These are phyloP conservation scores for Acheta domesticus DNA, from an alignment of 2,888 invertebrate genomes.

Conservation along the genomic window DNA sequence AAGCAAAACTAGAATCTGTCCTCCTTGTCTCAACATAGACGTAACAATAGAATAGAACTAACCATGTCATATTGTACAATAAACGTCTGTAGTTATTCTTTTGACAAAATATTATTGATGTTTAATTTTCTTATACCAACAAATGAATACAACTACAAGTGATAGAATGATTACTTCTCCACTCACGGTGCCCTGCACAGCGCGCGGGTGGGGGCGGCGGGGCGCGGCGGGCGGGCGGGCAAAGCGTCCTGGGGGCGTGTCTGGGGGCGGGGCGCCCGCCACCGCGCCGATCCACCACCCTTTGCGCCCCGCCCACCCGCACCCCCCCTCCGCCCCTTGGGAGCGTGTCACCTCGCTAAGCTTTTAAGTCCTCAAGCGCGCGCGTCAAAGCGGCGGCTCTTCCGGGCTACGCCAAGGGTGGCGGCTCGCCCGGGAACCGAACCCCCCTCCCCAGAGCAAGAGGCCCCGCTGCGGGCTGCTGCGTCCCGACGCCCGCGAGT, in stretches of 20 bases:
- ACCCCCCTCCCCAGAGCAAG: neutral
- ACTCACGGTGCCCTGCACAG: neutral
- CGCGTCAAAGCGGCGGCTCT: neutral
- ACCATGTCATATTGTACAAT: conserved; percentile 23
- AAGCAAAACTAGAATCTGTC: conserved; percentile 28
- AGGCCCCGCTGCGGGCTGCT: neutral
- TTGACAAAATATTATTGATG: conserved; percentile 29
- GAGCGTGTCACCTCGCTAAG: neutral
- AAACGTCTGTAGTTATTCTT: conserved; percentile 18
- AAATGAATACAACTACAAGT: neutral
- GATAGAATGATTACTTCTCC: conserved; percentile 10
- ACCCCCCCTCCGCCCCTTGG: neutral
- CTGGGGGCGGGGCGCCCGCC: neutral
- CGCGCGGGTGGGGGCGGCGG: neutral
- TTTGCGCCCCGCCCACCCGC: neutral
- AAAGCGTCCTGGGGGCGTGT: neutral
- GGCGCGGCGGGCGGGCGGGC: neutral
- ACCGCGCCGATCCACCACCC: neutral
- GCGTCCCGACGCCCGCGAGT: no score
- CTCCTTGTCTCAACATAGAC: conserved; percentile 29
- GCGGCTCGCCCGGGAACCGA: neutral
- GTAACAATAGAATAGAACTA: conserved; percentile 27
- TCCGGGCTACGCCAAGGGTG: neutral
- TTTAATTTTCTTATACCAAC: conserved; percentile 19
- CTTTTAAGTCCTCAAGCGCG: neutral